Evolutionary conservation across 1,140 invertebrate genomes (phyloP), one percentile per base, ranked within the genome.

Genomic region (Platorchestia sp.): DNA sequence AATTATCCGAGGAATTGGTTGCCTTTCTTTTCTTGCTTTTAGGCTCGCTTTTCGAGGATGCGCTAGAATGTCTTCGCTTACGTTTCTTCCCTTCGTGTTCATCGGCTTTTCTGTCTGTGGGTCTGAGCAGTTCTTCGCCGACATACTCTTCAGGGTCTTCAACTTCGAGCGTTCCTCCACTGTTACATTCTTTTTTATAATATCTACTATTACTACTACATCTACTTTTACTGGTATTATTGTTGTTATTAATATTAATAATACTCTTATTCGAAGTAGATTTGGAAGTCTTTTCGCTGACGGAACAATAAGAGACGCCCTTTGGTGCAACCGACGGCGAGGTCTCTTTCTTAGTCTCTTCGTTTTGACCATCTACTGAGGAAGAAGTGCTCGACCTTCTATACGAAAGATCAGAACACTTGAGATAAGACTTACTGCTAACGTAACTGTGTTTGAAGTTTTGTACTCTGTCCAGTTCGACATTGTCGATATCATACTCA

Each of bases 361-460:
- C 91, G 10, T 40, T 42, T 44, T 42, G 91, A 44, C 91, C 91
- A 6, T 93, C 91, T 0, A 47, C 91, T 7, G 91, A 45, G 45
- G 91, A 93, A 93, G 91, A 93, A 47, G 91, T 45, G 45, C 91
- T 93, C 43, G 91, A 93, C 91, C 91, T 93, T 40, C 91, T 45
- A 93, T 93, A 47, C 1, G 43, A 45, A 44, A 93, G 91, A 47
- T 93, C 91, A 7, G 91, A 93, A 40, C 91, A 93, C 91, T 93
- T 93, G 91, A 93, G 91, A 93, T 93, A 93, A 93, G 91, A 93
- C 91, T 93, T 93, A 93, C 91, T 47, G 45, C 91, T 93, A 93
- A 93, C 91, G 91, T 93, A 93, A 93, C 91, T 93, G 91, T 93
- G 91, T 93, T 93, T 93, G 45, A 93, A 93, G 91, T 93, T 93